Evolutionary conservation across 1,140 invertebrate genomes (phyloP).

Genomic region (Meloidogyne floridensis): DNA sequence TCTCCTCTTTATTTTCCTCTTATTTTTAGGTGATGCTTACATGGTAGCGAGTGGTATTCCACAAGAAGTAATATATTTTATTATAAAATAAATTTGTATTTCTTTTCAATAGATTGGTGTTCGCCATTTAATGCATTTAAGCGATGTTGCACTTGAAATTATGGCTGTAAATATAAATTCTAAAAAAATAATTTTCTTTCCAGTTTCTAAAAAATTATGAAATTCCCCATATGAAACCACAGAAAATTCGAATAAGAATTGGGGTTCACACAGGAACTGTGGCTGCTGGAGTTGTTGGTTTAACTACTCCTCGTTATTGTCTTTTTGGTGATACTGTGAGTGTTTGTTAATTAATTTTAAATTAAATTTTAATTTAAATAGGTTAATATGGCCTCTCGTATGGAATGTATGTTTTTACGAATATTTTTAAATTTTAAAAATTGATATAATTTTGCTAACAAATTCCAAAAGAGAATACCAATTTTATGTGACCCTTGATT

Average conservation of each 20-base stretch:
- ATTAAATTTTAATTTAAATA: not conserved
- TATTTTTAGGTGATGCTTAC: conserved; percentile 54
- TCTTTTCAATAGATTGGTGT: conserved; percentile 53
- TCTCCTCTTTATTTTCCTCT: no score
- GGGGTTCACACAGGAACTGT: conserved; percentile 68
- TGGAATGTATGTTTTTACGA: conserved; percentile 74
- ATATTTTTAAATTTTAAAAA: not conserved
- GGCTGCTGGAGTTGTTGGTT: conserved; percentile 67
- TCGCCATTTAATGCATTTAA: conserved; percentile 54
- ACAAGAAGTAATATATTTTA: conserved; percentile 31
- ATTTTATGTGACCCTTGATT: no score
- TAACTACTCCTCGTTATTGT: conserved; percentile 65
- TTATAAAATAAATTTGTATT: no score
- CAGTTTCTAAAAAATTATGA: conserved; percentile 57
- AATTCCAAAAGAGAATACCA: no score
- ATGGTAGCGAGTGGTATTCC: conserved; percentile 64
- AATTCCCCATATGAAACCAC: conserved; percentile 54
- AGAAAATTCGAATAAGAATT: conserved; percentile 74
- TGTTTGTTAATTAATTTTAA: not conserved
- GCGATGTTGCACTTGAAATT: conserved; percentile 55
- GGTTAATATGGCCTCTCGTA: conserved; percentile 68
- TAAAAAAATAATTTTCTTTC: not conserved
- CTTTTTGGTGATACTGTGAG: conserved; percentile 86
- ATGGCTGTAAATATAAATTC: conserved; percentile 36
- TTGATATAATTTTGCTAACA: no score